These are phyloP conservation scores for Pocillopora meandrina DNA, from an alignment of 92 coral and sea anemone genomes.

Conservation along the genomic window DNA sequence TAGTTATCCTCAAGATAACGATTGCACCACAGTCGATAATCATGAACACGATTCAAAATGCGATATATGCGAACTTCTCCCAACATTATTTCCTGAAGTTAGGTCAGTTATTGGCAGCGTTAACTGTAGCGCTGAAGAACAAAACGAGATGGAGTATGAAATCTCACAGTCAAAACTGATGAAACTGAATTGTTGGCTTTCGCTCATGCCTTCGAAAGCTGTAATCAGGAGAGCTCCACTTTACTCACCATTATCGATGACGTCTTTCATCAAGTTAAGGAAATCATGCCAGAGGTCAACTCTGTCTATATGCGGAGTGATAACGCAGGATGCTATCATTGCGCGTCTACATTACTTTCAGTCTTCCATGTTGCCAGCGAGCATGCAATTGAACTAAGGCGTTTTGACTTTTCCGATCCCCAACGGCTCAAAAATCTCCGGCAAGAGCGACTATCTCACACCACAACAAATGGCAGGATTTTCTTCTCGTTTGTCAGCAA, in stretches of 20 bases:
- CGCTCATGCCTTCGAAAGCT: background rate
- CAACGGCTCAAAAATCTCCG: no score
- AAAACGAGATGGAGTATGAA: conserved; percentile 47
- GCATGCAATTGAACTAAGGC: no score
- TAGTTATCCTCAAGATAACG: conserved; percentile 59
- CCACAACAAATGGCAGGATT: no score
- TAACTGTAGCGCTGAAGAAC: conserved; percentile 41
- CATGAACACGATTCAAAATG: conserved; percentile 60
- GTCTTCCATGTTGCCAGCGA: no score
- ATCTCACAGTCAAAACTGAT: background rate
- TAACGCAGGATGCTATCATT: background rate
- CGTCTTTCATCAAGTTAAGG: background rate
- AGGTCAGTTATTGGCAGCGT: conserved; percentile 40
- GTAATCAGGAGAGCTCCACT: background rate
- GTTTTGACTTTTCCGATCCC: no score
- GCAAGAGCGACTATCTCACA: no score
- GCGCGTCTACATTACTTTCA: background rate
- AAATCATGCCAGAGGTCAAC: background rate
- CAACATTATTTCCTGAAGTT: conserved; percentile 42
- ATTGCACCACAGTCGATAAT: conserved; percentile 46
- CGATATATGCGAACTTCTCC: conserved; percentile 42
- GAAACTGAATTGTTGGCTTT: background rate
- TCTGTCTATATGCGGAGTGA: background rate
- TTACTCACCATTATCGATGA: background rate
- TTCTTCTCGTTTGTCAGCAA: no score